These are phyloP conservation scores for Tupaia tana DNA, from an alignment of 2,113 vertebrate genomes.

Conservation along the genomic window DNA sequence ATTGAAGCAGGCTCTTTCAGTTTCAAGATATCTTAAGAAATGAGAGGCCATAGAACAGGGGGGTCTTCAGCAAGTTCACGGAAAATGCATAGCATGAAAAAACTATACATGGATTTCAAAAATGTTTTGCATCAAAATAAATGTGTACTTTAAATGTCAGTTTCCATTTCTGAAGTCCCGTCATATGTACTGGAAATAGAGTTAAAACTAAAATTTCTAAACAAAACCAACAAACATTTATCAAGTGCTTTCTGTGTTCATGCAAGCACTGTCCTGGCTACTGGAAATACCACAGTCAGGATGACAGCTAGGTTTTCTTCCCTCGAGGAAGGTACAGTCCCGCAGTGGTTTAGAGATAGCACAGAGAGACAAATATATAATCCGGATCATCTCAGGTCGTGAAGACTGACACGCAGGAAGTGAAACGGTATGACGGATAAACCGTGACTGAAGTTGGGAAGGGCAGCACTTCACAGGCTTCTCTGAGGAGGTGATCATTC, in stretches of 20 bases:
- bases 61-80: no score
- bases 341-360: not conserved
- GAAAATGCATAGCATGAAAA: no score
- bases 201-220: not conserved
- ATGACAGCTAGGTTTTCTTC: not conserved
- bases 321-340: not conserved
- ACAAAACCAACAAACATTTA: not conserved
- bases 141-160: no score
- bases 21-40: constrained; percentile 46
- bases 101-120: no score
- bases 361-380: not conserved
- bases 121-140: no score
- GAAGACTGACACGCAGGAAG: not conserved
- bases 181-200: not conserved
- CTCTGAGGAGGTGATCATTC: not conserved
- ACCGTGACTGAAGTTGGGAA: not conserved
- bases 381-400: not conserved
- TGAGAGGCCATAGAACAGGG: not conserved
- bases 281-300: not conserved
- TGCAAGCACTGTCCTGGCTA: not conserved
- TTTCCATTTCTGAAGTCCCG: no score
- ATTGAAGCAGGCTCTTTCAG: not conserved
- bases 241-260: not conserved
- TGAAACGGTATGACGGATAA: not conserved
- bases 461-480: not conserved